Base-by-base conservation (phyloP, 2,797 vertebrate genomes). In the Sphenodon punctatus region DNA sequence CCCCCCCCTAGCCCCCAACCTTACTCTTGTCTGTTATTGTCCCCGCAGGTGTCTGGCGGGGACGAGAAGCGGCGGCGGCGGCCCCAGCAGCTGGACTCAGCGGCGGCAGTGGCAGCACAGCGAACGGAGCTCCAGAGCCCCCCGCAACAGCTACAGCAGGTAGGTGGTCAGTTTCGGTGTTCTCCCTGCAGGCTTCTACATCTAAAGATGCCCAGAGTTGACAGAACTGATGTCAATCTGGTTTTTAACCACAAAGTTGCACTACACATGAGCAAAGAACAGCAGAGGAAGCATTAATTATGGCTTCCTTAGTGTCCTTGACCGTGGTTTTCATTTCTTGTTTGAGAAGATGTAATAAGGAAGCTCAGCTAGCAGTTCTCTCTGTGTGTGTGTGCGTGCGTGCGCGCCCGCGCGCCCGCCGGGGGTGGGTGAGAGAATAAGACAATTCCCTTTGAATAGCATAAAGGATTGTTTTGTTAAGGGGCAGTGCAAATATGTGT, bases 261-360 rank as follows among this genome's bases (percentile, higher is more conserved):
- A 10, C 25, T 66, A 34, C 79, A 76, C 38, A 3, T 49, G 41
- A 22, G 1, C 6, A 4, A 48, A 79, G 49, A 63, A 15, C 4
- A 74, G 8, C 22, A 79, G 51, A 71, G 16, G 30, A 67, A 82
- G 48, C 45, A 63, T 11, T 83, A 9, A 49, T 70, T 66, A 65
- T 66, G 1, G 0, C 2, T 3, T n/a, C 2, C 2, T 83, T 84
- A 34, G 2, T 3, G 2, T 3, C 61, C 68, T 55, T 39, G 25
- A 42, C 45, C 58, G 76, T 74, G 14, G 2, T 1, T 45, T 67
- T 48, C 7, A 1, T 1, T 4, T 68, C 61, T 78, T 61, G 2
- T 61, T 75, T 83, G n/a, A 74, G 66, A 4, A 74, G 66, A 4
- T 43, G 5, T 10, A 39, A 53, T 19, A 55, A 13, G 72, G 53